phyloP scores from a whole-genome alignment of 2,888 invertebrate species.

The Slavum lentiscoides region DNA sequence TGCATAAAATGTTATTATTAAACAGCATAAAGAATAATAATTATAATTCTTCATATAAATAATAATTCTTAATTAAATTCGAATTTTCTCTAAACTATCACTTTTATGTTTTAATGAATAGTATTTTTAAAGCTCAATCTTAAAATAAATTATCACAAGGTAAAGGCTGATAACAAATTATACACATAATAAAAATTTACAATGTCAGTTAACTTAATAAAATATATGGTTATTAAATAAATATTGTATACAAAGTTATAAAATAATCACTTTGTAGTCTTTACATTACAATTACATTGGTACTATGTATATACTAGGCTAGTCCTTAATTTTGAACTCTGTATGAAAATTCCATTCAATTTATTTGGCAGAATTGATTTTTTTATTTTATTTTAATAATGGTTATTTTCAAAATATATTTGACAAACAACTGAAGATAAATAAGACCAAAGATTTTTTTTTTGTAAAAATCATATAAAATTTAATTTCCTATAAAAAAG shows the following conservation, averaged over 20 bases:
- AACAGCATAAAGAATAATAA: conserved; percentile 7
- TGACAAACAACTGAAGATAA: no score
- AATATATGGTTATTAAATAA: background rate
- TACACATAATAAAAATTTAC: background rate
- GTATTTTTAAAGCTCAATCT: no score
- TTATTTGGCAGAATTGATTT: no score
- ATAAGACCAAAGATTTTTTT: no score
- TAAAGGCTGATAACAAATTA: conserved; percentile 9
- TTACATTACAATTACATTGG: background rate
- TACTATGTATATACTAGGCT: no score
- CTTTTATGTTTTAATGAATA: conserved; percentile 1
- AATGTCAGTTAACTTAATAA: background rate
- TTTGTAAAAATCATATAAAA: no score
- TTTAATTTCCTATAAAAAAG: no score
- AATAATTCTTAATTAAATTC: conserved; percentile 35
- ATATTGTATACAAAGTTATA: background rate
- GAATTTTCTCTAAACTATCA: conserved; percentile 40
- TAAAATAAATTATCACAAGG: conserved; percentile 13
- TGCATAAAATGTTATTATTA: conserved; percentile 2
- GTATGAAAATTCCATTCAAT: no score
- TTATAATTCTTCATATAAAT: conserved; percentile 2
- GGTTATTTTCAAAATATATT: no score
- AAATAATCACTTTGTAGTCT: background rate
- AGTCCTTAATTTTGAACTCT: no score
- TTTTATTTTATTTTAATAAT: no score